Base-by-base conservation (phyloP, 2,888 invertebrate genomes). In the Chaetogeoica ovagalla region DNA sequence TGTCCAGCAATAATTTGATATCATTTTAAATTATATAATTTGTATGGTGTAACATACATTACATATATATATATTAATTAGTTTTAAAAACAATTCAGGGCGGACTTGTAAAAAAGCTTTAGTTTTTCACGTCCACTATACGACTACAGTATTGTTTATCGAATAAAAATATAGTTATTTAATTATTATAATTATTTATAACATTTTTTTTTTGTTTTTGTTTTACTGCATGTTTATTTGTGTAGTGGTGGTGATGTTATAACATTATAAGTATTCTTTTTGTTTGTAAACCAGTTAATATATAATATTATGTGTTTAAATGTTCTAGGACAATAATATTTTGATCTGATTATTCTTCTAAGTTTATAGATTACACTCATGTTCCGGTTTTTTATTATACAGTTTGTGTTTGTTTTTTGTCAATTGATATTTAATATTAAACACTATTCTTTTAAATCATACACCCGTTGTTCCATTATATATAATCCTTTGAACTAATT, bases 321-420 rank as follows among this genome's bases (percentile, higher is more conserved):
- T 39, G 52, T 63, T 77, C 48, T 69, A 77, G 77, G 70, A 77
- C 77, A 79, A 71, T 79, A 79, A 79, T 70, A 30, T 62, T 65
- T 71, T 55, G 71, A 79, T 79, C 79, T 79, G 79, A 79, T 17
- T 70, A 62, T 43, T 70, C 52, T 74, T 21, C 19, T 76, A 76
- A 30, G 48, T 68, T 76, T 30, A 68, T 59, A 59, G 59, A 55
- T 39, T 62, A 62, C 70, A 62, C 70, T 77, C 69, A 70, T 76
- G 21, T 60, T 76, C 60, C 68, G 60, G n/a, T 68, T 69, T 68
- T 76, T 60, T 76, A 60, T 48, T 30, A 68, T 37, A 60, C 30
- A 17, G 1, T 13, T 63, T 43, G 21, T 74, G 17, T 52, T 55
- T 72, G 48, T n/a, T 65, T 55, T 17, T 37, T 66, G 6, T 59